These are phyloP conservation scores for Microcebus griseorufus DNA, from an alignment of 2,113 vertebrate species.

Conservation along the genomic window DNA sequence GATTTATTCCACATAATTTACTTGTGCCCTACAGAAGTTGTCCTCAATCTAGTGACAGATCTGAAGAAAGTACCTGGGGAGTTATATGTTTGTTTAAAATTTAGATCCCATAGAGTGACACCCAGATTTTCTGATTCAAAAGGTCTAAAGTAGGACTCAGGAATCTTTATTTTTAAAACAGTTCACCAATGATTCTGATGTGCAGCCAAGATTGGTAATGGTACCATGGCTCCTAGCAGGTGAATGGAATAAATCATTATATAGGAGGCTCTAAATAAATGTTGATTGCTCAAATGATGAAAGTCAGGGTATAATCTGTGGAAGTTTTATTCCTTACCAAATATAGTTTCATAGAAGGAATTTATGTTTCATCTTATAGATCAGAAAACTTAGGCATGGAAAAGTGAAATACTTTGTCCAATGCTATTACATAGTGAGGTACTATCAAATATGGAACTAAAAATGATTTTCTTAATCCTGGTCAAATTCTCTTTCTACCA, in stretches of 20 bases:
- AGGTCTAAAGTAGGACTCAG: neutral
- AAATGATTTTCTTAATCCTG: neutral
- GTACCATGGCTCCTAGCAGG: neutral
- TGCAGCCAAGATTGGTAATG: neutral
- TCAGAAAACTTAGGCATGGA: conserved; percentile 13
- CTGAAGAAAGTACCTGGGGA: neutral
- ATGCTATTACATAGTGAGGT: neutral
- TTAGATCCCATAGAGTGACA: neutral
- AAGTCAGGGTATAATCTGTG: neutral
- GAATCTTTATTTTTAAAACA: neutral
- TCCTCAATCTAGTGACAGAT: neutral
- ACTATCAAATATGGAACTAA: neutral
- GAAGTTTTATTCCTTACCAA: neutral
- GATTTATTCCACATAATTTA: neutral
- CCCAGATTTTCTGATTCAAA: neutral
- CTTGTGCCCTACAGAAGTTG: neutral
- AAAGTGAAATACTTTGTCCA: neutral
- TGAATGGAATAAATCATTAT: neutral
- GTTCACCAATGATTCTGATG: neutral
- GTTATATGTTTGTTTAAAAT: neutral
- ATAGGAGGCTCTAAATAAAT: neutral
- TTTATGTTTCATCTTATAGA: neutral
- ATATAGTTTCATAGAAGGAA: neutral
- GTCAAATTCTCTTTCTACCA: neutral
- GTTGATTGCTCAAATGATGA: neutral